These are phyloP conservation scores for Parauchenoglanis punctatus DNA, from an alignment of 2,797 vertebrate species.

Conservation along the genomic window DNA sequence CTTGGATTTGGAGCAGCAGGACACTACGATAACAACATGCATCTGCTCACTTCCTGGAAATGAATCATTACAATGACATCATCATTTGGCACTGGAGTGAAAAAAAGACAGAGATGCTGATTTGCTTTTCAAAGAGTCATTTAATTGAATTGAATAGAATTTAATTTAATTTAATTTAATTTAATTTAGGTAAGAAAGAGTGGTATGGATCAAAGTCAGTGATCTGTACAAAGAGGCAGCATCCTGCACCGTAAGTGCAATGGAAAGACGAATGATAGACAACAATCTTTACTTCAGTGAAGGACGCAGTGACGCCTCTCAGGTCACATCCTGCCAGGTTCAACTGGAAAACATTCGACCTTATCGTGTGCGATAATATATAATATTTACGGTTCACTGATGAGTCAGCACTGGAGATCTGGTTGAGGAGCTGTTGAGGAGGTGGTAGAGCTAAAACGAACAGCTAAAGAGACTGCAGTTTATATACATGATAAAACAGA, in stretches of 20 bases:
- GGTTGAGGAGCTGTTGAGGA: background rate
- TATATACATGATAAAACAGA: background rate
- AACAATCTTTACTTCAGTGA: conserved; percentile 2
- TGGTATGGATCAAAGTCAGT: conserved; percentile 25
- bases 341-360: background rate
- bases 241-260: conserved; percentile 23
- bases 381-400: background rate
- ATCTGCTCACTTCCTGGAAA: conserved; percentile 16
- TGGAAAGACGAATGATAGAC: conserved; percentile 17
- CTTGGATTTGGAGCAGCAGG: conserved; percentile 11
- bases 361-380: background rate
- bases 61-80: background rate
- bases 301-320: background rate
- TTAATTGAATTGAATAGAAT: conserved; percentile 33
- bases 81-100: background rate
- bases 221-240: conserved; percentile 33
- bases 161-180: conserved; percentile 43
- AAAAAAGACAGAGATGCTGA: background rate
- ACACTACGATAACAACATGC: background rate
- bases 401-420: background rate
- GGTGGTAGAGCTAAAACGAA: background rate
- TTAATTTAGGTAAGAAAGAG: conserved; percentile 44
- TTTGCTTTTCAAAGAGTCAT: conserved; percentile 26
- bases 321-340: background rate
- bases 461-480: conserved; percentile 8